These are phyloP conservation scores for Colletes gigas DNA, from an alignment of 1,140 invertebrate genomes.

Conservation along the genomic window DNA sequence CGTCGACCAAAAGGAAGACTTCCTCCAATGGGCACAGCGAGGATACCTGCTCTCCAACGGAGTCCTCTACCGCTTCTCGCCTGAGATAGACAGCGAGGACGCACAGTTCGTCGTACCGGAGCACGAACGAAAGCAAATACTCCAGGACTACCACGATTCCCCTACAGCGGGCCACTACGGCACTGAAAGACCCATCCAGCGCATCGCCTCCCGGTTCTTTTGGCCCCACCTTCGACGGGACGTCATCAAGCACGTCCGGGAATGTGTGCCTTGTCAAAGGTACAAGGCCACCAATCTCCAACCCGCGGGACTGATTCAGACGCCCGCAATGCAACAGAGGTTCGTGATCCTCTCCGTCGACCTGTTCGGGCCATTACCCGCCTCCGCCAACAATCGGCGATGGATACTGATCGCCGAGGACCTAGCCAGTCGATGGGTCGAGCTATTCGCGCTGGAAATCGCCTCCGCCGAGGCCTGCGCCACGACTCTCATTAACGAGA, in stretches of 20 bases:
- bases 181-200: background rate
- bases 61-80: background rate
- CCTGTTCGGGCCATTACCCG: background rate
- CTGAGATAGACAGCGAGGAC: background rate
- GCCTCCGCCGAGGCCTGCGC: background rate
- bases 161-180: background rate
- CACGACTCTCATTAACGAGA: background rate
- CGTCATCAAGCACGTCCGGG: background rate
- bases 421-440: background rate
- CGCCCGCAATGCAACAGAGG: background rate
- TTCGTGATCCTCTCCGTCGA: background rate
- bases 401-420: background rate
- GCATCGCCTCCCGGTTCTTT: too few relatives aligned
- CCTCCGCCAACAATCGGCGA: fast-evolving
- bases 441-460: background rate
- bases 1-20: too few relatives aligned
- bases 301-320: background rate
- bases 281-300: background rate
- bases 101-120: background rate
- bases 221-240: background rate
- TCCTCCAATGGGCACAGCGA: background rate
- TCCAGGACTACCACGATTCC: background rate
- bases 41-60: background rate
- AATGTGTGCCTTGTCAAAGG: background rate
- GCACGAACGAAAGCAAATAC: background rate